Evolutionary conservation across 2,113 vertebrate genomes (phyloP).

Genomic region (Indicator maculatus): DNA sequence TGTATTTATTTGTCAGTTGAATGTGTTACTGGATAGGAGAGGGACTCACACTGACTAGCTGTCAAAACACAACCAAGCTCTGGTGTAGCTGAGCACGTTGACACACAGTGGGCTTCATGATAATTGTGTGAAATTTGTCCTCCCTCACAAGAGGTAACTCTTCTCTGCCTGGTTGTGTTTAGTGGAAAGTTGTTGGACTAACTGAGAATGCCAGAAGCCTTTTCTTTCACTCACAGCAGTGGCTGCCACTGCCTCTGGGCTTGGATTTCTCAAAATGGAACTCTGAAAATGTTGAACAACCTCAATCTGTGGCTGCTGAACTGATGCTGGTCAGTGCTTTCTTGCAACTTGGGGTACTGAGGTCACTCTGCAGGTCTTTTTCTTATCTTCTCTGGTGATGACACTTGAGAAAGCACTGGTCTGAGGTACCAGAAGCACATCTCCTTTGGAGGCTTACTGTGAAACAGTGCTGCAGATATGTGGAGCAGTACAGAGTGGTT

Average conservation of each 20-base stretch:
- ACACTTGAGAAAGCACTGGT: neutral
- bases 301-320: fast-evolving
- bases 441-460: neutral
- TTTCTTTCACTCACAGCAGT: neutral
- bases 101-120: neutral
- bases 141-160: neutral
- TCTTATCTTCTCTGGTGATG: neutral
- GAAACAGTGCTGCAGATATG: fast-evolving
- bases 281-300: neutral
- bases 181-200: neutral
- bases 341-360: neutral
- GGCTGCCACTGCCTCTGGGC: neutral
- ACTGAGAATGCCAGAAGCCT: neutral
- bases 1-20: neutral
- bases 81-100: neutral
- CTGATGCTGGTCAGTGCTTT: neutral
- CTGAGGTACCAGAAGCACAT: neutral
- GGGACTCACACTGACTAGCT: neutral
- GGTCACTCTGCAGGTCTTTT: neutral
- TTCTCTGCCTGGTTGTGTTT: neutral
- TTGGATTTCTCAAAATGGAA: neutral
- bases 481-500: neutral
- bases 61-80: neutral
- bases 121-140: neutral
- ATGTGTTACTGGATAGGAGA: neutral